Evolutionary conservation across 2,113 vertebrate species (phyloP), one percentile per base, ranked within the genome.

Genomic region (Pica pica): DNA sequence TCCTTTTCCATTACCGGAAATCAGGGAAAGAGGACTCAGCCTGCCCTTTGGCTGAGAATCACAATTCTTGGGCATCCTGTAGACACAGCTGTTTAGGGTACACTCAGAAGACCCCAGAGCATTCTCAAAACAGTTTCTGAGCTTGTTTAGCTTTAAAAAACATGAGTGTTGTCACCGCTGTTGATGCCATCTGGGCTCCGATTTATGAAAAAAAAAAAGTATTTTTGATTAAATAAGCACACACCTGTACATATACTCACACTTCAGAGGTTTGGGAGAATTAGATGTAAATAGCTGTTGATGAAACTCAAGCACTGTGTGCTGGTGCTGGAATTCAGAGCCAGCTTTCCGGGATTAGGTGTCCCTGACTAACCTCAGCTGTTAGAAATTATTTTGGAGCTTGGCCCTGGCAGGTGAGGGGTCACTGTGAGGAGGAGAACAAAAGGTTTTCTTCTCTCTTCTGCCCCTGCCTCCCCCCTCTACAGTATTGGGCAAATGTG

Each of bases 381-480:
- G 96, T 91, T 95, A 71, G 75, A 87, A 90, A 97, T 96, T 94
- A 96, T 67, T 74, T 87, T 93, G 90, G 81, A 91, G 50, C 80
- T 94, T 89, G 89, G 80, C 93, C 90, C 35, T 92, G 82, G 56
- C 94, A 97, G 97, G 76, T 94, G 86, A 90, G 35, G 55, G 61
- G 50, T 49, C 89, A n/a, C 67, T 12, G 57, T 6, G 9, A 95
- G 64, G 26, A 95, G 27, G 81, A 96, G 91, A 97, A 97, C 97
- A 97, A 97, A 97, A 94, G 77, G 28, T 49, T 91, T 95, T 95
- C 78, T 95, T 95, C 50, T 90, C 49, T 91, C 41, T 78, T 77
- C 67, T 92, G 55, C 60, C 76, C 53, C 42, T 75, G 28, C 69
- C 55, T 95, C 18, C 46, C 26, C 18, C 16, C 27, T 89, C 82